Evolutionary conservation across 2,888 invertebrate genomes (phyloP).

Genomic region (Nasonovia ribisnigri): DNA sequence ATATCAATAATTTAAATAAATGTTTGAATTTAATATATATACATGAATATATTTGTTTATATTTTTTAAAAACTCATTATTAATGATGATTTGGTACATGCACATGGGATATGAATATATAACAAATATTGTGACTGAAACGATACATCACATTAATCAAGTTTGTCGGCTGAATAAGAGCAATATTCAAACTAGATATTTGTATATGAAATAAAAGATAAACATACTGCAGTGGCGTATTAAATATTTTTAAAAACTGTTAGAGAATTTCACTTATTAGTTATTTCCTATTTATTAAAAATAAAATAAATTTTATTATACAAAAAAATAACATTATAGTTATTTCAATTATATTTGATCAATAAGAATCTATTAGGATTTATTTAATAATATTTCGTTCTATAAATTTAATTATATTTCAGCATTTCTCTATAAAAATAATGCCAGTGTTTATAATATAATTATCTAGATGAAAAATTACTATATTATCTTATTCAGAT

Average conservation of each 20-base stretch:
- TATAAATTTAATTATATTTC: background rate
- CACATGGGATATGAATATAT: background rate
- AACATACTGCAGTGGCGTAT: background rate
- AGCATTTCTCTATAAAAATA: background rate
- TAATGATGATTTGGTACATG: conserved; percentile 1
- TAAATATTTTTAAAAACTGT: background rate
- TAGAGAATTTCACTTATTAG: background rate
- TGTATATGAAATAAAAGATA: background rate
- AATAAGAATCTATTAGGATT: background rate
- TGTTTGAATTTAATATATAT: background rate
- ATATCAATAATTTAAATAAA: background rate
- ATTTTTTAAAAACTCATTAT: conserved; percentile 7
- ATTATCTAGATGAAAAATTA: too few species aligned
- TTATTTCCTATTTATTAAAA: background rate
- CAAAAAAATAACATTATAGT: background rate
- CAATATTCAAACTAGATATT: background rate
- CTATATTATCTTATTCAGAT: too few species aligned
- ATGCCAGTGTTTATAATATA: background rate
- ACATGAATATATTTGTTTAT: background rate
- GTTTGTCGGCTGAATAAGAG: background rate
- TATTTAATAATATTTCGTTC: background rate
- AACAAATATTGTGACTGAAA: background rate
- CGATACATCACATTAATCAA: background rate
- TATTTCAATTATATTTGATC: background rate
- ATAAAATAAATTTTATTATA: background rate